Evolutionary conservation across 2,888 invertebrate genomes (phyloP), one percentile per base, ranked within the genome.

Genomic region (Congeria kusceri): DNA sequence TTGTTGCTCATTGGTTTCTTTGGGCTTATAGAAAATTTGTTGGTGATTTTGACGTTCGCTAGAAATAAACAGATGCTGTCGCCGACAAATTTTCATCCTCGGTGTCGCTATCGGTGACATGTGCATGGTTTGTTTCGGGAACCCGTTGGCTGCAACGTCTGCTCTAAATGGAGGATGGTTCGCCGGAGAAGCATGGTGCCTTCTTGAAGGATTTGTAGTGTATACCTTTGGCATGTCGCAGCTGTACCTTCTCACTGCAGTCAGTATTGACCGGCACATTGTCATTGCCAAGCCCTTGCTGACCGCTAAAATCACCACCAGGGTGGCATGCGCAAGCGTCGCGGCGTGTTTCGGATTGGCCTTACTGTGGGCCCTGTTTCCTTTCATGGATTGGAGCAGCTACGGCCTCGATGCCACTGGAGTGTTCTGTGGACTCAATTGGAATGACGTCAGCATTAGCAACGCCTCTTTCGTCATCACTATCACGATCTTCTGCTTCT

Each of bases 61-160:
- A 87, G 83, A 65, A 77, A 80, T 39, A 89, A 89, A 74, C 74
- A 83, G 1, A 64, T 91, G 4, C 75, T 87, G 15, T 88, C 90
- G 0, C 84, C 90, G 1, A 89, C 90, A 15, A 91, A 91, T 85
- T 0, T 91, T 90, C 65, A 89, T 91, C 27, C 77, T 90, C 15
- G 77, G 88, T 1, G 68, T 91, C 25, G 76, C 86, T 7, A 27
- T 80, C 2, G 84, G 87, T 28, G 90, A 91, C 57, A 77, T 91
- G 1, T 29, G 79, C 15, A 89, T 91, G 87, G 74, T 85, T 3
- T n/a, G 72, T 3, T 20, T 86, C 9, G 86, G 81, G 7, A 74
- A 79, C 9, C 87, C 88, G 0, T 56, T 87, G 23, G 77, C 82
- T 23, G 76, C 77, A 56, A 75, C 58, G 29, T 86, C 87, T 9